A percentile compares a stretch with the other conserved stretches of the same genome.
phyloP scores from a whole-genome alignment of 2,888 invertebrate species.

The Cynaeus angustus region DNA sequence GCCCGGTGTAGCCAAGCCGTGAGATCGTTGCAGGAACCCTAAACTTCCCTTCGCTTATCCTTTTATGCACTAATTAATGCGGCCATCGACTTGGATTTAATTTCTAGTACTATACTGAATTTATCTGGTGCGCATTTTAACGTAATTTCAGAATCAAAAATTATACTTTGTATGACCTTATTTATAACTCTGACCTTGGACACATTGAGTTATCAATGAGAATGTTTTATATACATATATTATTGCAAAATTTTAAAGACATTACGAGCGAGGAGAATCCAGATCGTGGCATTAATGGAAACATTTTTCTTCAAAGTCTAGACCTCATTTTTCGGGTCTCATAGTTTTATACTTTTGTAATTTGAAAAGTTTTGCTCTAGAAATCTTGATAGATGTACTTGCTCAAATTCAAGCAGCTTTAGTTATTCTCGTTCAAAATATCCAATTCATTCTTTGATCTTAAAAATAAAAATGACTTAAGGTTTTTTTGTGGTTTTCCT shows the following conservation, averaged over 20 bases:
- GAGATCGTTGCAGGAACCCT: constrained; percentile 41
- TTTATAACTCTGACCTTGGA: constrained; percentile 48
- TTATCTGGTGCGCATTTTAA: constrained; percentile 42
- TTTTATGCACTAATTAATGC: background rate
- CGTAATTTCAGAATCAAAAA: constrained; percentile 16
- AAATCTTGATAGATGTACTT: too few relatives aligned
- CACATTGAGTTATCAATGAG: constrained; percentile 40
- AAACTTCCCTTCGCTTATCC: background rate
- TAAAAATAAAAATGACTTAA: too few relatives aligned
- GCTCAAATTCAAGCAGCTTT: too few relatives aligned
- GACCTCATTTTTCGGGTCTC: too few relatives aligned
- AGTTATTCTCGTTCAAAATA: too few relatives aligned
- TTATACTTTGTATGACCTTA: constrained; percentile 43
- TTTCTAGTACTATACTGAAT: background rate
- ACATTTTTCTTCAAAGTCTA: too few relatives aligned
- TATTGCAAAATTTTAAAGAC: constrained; percentile 41
- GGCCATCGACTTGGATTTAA: background rate
- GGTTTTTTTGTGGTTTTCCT: too few relatives aligned
- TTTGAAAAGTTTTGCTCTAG: too few relatives aligned
- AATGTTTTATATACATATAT: constrained; percentile 25
- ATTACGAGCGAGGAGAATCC: background rate
- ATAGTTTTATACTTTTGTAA: too few relatives aligned
- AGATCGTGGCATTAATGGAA: background rate
- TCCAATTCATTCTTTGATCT: too few relatives aligned
- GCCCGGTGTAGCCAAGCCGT: constrained; percentile 54